A percentile compares a stretch with the other conserved stretches of the same genome.
Evolutionary conservation across 2,888 invertebrate species (phyloP).

Genomic region (Adelphocoris suturalis): DNA sequence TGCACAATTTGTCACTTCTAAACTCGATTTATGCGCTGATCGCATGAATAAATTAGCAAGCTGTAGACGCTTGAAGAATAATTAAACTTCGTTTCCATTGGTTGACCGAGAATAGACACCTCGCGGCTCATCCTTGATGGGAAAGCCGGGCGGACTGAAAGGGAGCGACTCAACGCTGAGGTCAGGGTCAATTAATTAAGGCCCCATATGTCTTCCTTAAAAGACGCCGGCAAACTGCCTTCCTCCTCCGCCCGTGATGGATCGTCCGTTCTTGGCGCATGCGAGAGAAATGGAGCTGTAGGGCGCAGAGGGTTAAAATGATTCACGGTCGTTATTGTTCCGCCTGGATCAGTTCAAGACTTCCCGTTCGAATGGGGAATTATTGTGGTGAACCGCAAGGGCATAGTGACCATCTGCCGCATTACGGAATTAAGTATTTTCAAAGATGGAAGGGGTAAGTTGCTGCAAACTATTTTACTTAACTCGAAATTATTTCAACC

Average conservation of each 20-base stretch:
- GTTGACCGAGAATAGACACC: neutral
- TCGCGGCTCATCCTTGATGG: neutral
- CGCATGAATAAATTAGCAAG: neutral
- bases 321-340: slow-evolving; percentile 19
- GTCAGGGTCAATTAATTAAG: slow-evolving; percentile 39
- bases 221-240: slow-evolving; percentile 24
- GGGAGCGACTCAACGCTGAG: slow-evolving; percentile 18
- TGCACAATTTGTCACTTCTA: too few species aligned
- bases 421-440: too few species aligned
- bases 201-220: slow-evolving; percentile 32
- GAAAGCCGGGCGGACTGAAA: neutral
- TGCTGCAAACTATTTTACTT: too few species aligned
- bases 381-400: neutral
- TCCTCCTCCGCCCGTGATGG: slow-evolving; percentile 12
- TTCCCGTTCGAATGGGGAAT: neutral
- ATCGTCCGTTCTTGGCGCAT: slow-evolving; percentile 22
- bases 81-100: neutral
- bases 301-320: slow-evolving; percentile 27
- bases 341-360: neutral
- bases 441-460: too few species aligned
- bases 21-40: too few species aligned
- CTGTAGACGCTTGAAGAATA: neutral
- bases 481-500: too few species aligned
- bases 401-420: neutral
- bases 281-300: slow-evolving; percentile 32